Base-by-base conservation (phyloP, 2,797 vertebrate genomes). In the Cossypha niveicapilla region DNA sequence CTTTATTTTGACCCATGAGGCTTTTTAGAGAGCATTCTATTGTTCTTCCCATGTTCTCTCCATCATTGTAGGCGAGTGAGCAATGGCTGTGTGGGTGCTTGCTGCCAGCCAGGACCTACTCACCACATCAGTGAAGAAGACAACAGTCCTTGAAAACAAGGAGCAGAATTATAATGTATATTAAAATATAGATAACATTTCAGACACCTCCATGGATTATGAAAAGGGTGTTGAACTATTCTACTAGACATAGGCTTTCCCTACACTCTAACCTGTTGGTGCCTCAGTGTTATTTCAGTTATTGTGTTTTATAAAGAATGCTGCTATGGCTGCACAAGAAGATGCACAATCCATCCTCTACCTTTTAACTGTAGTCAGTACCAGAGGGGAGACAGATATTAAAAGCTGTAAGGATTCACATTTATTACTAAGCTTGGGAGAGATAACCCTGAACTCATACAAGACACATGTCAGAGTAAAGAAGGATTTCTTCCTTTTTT, bases 91-190 rank as follows among this genome's bases (percentile, higher is more conserved):
- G 45, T 35, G 34, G 13, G 62, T 78, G 71, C 54, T 60, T 47
- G 42, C 35, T 90, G 75, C 53, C 75, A 87, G 71, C 50, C 78
- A 63, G 35, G 62, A 60, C 62, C 58, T 60, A n/a, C 45, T 85
- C 37, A 72, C 13, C 41, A 34, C n/a, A 47, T 30, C 25, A 50
- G 12, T 32, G 32, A 72, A 71, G 66, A 63, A 30, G 23, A 45
- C 62, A 86, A 42, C 16, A 19, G 2, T 23, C 37, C 21, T 58
- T 71, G 27, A 89, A 89, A 73, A 42, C 30, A 61, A 61, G 17
- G 41, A 70, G 34, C 13, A 87, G 58, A 87, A 50, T 58, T 54
- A 48, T 30, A 51, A 44, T 2, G 8, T 30, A 17, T 73, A 81
- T 78, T 41, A 16, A 91, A 87, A 82, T 35, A 62, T 0, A 54